Conservation (phyloP, 2,113 vertebrate genomes). For the Dasyprocta punctata region DNA sequence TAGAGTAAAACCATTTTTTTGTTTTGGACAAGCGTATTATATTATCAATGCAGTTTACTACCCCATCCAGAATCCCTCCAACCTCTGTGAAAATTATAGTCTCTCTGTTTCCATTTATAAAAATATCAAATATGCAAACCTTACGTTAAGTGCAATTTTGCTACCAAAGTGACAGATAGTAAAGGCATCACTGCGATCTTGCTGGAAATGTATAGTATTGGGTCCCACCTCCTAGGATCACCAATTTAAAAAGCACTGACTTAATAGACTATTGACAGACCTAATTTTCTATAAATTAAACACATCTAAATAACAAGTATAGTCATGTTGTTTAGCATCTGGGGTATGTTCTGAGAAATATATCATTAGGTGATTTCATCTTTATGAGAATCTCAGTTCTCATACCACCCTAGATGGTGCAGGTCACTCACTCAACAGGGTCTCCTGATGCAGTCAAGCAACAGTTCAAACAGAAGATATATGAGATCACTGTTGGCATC, state of each 20-base stretch:
- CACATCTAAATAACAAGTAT: not conserved
- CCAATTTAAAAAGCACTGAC: not conserved
- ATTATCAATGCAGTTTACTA: slow-evolving; percentile 19
- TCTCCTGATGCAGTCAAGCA: not conserved
- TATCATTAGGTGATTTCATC: not conserved
- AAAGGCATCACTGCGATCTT: not conserved
- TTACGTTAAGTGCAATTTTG: slow-evolving; percentile 10
- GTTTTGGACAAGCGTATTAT: not conserved
- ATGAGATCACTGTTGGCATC: not conserved
- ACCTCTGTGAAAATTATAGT: not conserved
- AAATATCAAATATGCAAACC: not conserved
- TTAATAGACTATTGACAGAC: not conserved
- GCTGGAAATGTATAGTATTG: not conserved
- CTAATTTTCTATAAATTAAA: slow-evolving; percentile 30
- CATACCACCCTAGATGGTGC: not conserved
- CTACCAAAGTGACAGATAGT: not conserved
- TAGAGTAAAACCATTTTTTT: not conserved
- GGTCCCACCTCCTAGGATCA: not conserved
- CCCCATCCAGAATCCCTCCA: not conserved
- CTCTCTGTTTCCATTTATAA: slow-evolving; percentile 17
- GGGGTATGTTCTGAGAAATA: not conserved
- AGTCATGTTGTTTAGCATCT: not conserved
- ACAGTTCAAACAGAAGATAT: not conserved
- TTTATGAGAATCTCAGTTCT: not conserved
- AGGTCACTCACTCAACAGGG: not conserved